Base-by-base conservation (phyloP, 2,113 vertebrate genomes). In the Ariopsis seemanni region DNA sequence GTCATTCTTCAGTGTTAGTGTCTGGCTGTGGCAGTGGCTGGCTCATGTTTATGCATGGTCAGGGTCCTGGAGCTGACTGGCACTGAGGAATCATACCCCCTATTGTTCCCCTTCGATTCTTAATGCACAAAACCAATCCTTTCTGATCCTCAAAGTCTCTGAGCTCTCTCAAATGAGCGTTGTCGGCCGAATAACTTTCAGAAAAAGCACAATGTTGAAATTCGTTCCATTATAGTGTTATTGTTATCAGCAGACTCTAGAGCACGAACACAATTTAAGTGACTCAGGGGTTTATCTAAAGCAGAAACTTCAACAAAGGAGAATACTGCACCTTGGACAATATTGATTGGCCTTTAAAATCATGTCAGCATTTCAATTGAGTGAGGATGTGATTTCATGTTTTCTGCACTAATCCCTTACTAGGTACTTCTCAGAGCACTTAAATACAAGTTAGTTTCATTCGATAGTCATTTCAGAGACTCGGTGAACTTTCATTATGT, bases 401-500 rank as follows among this genome's bases (percentile, higher is more conserved):
- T 27, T 63, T 83, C 81, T 55, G 86, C 71, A 74, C 18, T 87
- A 83, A 83, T 75, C 27, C 86, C 60, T 77, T 77, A 60, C 50
- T 75, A 62, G 20, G 67, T 87, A 75, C 82, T 87, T 87, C 82
- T 67, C 82, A 12, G 69, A 74, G 48, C 83, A 85, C 83, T 87
- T 87, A 87, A 86, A 53, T 69, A 55, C n/a, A 84, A 71, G 85
- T 86, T 81, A 58, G 60, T 67, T 83, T 88, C 60, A 87, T 84
- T 87, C 8, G 20, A 77, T 53, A 77, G 58, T 78, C 50, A 53
- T 85, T 88, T 83, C 63, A 53, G 82, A 65, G 74, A 77, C 83
- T 82, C 78, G 27, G 30, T 30, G 75, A 63, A 55, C 88, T 85
- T 84, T 85, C 83, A 58, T 93, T 87, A 92, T 92, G 90, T 89